These are phyloP conservation scores for Archaeoteleia sp. DNA, from an alignment of 2,888 invertebrate species.

Conservation along the genomic window DNA sequence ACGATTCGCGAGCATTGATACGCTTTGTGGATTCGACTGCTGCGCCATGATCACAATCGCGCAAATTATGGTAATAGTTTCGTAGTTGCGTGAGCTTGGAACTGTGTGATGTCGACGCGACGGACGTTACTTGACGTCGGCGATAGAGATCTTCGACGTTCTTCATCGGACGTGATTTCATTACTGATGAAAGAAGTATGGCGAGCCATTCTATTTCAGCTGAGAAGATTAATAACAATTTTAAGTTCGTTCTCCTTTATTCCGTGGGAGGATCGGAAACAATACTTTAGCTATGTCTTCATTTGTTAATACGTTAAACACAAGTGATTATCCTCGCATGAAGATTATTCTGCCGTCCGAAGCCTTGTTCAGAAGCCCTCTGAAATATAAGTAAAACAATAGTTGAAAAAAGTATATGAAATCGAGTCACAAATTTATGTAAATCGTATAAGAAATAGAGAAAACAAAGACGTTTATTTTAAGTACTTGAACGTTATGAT, in stretches of 20 bases:
- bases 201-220: conserved; percentile 26
- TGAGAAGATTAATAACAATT: conserved; percentile 23
- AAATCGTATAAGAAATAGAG: too few relatives aligned
- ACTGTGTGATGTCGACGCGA: conserved; percentile 13
- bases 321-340: conserved; percentile 61
- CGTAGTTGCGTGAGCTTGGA: conserved; percentile 23
- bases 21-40: conserved; percentile 15
- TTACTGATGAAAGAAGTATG: conserved; percentile 20
- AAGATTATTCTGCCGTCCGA: conserved; percentile 35
- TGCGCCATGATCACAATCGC: conserved; percentile 22
- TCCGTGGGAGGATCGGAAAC: conserved; percentile 20
- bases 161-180: conserved; percentile 39
- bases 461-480: too few relatives aligned
- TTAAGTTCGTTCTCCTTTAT: conserved; percentile 19
- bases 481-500: too few relatives aligned
- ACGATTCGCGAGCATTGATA: conserved; percentile 21
- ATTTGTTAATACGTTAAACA: conserved; percentile 49
- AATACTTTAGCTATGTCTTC: conserved; percentile 31
- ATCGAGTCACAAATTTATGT: too few relatives aligned
- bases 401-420: too few relatives aligned
- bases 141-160: conserved; percentile 44
- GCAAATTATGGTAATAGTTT: conserved; percentile 30
- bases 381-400: conserved; percentile 25
- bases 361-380: conserved; percentile 29
- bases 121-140: conserved; percentile 28